A percentile compares a stretch with the other conserved stretches of the same genome.
Conservation (phyloP, 1,140 invertebrate genomes). For the Brachionus asplanchnoidis region DNA sequence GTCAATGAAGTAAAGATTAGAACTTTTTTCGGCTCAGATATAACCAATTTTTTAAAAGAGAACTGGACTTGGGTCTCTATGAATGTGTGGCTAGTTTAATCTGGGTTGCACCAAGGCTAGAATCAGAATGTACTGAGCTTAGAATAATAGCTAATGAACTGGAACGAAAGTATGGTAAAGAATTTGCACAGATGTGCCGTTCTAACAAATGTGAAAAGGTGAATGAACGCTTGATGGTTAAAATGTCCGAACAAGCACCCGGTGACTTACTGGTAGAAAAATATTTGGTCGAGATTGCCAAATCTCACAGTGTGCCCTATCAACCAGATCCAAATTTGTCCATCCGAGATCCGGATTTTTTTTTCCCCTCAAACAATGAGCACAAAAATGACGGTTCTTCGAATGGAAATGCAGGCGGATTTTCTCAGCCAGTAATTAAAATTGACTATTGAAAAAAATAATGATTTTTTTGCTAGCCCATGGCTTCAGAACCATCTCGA, state of each 20-base stretch:
- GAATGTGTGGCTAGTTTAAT: conserved; percentile 92
- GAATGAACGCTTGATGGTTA: conserved; percentile 75
- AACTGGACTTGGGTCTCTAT: conserved; percentile 84
- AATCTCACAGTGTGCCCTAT: conserved; percentile 84
- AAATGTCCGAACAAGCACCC: conserved; percentile 77
- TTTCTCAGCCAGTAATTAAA: background rate
- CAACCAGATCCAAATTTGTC: conserved; percentile 72
- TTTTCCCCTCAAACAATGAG: background rate
- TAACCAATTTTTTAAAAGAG: conserved; percentile 58
- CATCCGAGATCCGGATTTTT: conserved; percentile 21
- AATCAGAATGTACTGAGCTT: conserved; percentile 55
- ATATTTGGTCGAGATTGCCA: conserved; percentile 78
- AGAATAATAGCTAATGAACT: conserved; percentile 76
- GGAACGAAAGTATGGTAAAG: conserved; percentile 80
- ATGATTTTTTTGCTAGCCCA: background rate
- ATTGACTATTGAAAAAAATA: background rate
- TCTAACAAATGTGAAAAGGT: conserved; percentile 56
- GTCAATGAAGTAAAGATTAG: conserved; percentile 76
- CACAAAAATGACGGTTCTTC: background rate
- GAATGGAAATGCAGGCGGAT: background rate
- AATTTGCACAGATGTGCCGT: conserved; percentile 63
- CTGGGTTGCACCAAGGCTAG: conserved; percentile 82
- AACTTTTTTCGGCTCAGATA: too few relatives aligned
- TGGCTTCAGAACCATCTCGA: background rate
- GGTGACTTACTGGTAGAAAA: conserved; percentile 91